phyloP scores from a whole-genome alignment of 1,140 invertebrate species.

The Papilio helenus region DNA sequence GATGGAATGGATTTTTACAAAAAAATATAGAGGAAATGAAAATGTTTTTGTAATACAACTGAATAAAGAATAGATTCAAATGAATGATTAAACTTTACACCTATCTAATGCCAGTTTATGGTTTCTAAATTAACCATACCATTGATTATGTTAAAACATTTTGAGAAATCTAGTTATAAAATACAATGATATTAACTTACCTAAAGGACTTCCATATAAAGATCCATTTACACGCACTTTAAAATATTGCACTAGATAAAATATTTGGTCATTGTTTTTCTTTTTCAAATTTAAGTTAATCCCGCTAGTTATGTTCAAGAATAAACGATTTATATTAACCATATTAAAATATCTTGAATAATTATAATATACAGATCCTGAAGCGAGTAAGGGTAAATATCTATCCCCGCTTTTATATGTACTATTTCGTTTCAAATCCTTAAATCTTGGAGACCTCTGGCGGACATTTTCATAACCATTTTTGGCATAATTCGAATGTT shows the following conservation, averaged over 20 bases:
- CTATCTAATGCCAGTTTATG: no score
- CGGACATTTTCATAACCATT: constrained; percentile 59
- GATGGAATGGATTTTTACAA: background rate
- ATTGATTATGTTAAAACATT: no score
- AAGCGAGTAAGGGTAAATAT: constrained; percentile 50
- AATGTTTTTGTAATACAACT: no score
- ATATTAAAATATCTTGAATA: constrained; percentile 60
- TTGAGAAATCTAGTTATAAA: background rate
- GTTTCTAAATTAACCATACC: background rate
- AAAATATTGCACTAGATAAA: constrained; percentile 68
- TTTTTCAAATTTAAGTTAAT: constrained; percentile 11
- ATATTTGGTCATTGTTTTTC: background rate
- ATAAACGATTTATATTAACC: constrained; percentile 58
- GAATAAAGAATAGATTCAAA: no score
- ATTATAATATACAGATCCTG: constrained; percentile 60
- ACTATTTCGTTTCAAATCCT: constrained; percentile 57
- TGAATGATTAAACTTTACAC: no score
- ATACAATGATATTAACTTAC: constrained; percentile 50
- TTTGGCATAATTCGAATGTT: constrained; percentile 46
- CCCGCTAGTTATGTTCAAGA: constrained; percentile 49
- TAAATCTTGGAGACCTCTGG: constrained; percentile 56
- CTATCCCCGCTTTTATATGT: constrained; percentile 52
- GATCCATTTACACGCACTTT: constrained; percentile 72
- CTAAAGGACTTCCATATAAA: constrained; percentile 66
- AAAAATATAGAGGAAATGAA: background rate